Percentiles rank a stretch among this genome's conserved stretches.
Evolutionary conservation across 2,888 invertebrate genomes (phyloP).

Genomic region (Agrypnus murinus): DNA sequence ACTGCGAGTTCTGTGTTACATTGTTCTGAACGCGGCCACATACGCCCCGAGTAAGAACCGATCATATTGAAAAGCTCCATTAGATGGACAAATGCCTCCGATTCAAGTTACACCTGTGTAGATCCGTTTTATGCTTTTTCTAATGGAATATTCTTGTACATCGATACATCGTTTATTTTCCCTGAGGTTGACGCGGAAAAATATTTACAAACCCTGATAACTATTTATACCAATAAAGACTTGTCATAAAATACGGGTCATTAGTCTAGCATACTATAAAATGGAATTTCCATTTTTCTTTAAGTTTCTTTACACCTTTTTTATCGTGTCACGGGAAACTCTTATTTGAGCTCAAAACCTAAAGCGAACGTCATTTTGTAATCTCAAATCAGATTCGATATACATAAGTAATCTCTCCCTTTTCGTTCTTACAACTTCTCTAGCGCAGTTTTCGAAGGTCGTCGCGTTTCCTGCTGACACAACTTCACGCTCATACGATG

Average conservation of each 20-base stretch:
- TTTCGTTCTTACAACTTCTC: no score
- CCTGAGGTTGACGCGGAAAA: neutral
- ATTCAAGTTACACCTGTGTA: slow-evolving; percentile 35
- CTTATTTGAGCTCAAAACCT: no score
- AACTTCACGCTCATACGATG: neutral
- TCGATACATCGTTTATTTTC: slow-evolving; percentile 19
- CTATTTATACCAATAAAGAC: slow-evolving; percentile 23
- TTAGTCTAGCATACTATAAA: no score
- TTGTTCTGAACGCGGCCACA: slow-evolving; percentile 58
- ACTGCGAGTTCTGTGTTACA: slow-evolving; percentile 63
- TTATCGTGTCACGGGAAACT: no score
- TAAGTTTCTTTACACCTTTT: no score
- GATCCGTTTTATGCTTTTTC: slow-evolving; percentile 30
- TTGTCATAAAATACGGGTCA: slow-evolving; percentile 7
- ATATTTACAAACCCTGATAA: slow-evolving; percentile 5
- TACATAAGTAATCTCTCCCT: no score
- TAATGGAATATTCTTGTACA: slow-evolving; percentile 37
- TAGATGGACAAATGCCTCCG: slow-evolving; percentile 56
- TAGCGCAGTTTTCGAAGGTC: no score
- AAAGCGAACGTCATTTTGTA: no score
- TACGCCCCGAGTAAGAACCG: slow-evolving; percentile 45
- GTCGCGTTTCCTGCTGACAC: neutral
- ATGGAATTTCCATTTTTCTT: no score
- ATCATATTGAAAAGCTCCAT: slow-evolving; percentile 51
- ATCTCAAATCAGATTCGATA: no score